Base-by-base conservation (phyloP, 1,140 invertebrate genomes). In the Pemphigus obesinymphae region DNA sequence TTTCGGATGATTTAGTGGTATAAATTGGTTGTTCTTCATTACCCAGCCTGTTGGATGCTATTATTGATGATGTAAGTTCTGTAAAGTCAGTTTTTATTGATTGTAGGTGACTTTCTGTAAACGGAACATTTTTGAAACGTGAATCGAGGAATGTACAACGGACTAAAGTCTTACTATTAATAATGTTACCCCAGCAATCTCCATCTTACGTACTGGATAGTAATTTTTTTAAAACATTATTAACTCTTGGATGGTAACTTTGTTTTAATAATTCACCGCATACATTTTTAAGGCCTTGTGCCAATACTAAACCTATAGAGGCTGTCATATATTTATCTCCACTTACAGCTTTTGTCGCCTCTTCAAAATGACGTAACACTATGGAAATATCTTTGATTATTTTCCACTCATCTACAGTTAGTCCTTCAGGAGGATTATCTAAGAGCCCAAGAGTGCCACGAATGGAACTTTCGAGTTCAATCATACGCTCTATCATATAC, bases 261-360 rank as follows among this genome's bases (percentile, higher is more conserved):
- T 45, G 10, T 26, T 72, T 72, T 7, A 29, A 15, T 7, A 72
- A 10, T 29, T 72, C 3, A 29, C 29, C 13, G 7, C 68, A 48
- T 48, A 31, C 68, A 45, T 72, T 72, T 45, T 72, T 45, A 29
- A 48, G 23, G 3, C 68, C n/a, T 29, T 72, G 3, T 29, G 68
- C 2, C 8, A 45, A 8, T 29, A 75, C 26, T 11, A 75, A n/a
- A 3, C 53, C 72, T 1, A 75, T n/a, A 37, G 48, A 75, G 6
- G 48, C 48, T 20, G 72, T 75, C 72, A 75, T 75, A 31, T 75
- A 53, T 75, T 75, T 48, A 53, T 53, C 17, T 5, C 72, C 72
- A 53, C 48, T 53, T 31, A 75, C 29, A 53, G 48, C 29, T 72
- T 3, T 72, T 15, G 68, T 72, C 1, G 68, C 40, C 8, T 72